These are phyloP conservation scores for Cantharis lateralis DNA, from an alignment of 2,888 invertebrate genomes.

Conservation along the genomic window DNA sequence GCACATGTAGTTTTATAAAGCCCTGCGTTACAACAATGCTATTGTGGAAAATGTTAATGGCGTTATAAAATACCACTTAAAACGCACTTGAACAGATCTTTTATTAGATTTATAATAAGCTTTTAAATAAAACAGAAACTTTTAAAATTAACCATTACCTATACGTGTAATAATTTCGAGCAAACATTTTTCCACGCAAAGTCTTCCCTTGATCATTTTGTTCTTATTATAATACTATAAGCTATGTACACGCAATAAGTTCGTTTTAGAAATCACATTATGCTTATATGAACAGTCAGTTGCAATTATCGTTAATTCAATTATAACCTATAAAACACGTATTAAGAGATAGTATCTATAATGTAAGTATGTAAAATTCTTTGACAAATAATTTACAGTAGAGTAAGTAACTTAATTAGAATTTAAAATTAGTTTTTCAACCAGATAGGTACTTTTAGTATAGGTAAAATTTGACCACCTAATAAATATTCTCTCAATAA, in stretches of 20 bases:
- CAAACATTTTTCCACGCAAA: not conserved
- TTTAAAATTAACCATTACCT: not conserved
- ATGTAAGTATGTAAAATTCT: not conserved
- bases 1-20: slow-evolving; percentile 31
- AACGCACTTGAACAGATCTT: slow-evolving; percentile 20
- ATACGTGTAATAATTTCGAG: not conserved
- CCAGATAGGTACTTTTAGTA: slow-evolving; percentile 5
- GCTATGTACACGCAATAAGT: not conserved
- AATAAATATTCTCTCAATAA: slow-evolving; percentile 27
- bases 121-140: slow-evolving; percentile 9
- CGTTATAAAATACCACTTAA: slow-evolving; percentile 34
- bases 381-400: not conserved
- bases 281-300: not conserved
- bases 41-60: slow-evolving; percentile 34
- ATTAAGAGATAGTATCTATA: not conserved
- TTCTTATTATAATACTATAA: not conserved
- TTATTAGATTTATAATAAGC: slow-evolving; percentile 13
- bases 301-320: not conserved
- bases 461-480: slow-evolving; percentile 23
- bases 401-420: not conserved
- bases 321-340: not conserved
- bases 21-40: slow-evolving; percentile 25
- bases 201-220: not conserved
- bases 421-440: not conserved
- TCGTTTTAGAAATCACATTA: not conserved